Percentiles rank a stretch among this genome's conserved stretches.
Conservation (phyloP, 2,888 invertebrate species). For the Drosophila histrio region DNA sequence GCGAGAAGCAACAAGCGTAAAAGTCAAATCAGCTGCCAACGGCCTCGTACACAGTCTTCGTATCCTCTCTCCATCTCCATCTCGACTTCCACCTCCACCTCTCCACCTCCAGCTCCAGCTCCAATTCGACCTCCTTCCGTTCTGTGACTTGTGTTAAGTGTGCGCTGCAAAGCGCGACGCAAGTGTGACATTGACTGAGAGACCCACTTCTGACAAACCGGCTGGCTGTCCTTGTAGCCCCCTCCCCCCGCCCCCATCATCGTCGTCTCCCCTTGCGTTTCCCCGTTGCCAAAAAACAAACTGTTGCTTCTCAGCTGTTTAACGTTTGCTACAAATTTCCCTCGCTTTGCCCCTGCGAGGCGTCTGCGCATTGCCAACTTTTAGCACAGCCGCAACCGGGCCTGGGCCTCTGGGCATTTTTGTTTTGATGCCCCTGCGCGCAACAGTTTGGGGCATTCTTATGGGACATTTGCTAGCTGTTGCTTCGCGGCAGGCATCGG, state of each 20-base stretch:
- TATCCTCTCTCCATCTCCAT: neutral
- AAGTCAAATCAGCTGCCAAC: slow-evolving; percentile 48
- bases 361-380: slow-evolving; percentile 50
- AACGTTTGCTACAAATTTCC: slow-evolving; percentile 9
- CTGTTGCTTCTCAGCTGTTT: slow-evolving; percentile 79
- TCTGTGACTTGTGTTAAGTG: slow-evolving; percentile 9
- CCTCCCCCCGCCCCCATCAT: slow-evolving; percentile 14
- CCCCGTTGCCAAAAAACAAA: slow-evolving; percentile 62
- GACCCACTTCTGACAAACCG: slow-evolving; percentile 69
- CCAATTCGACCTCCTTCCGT: neutral
- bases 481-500: slow-evolving; percentile 55
- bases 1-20: slow-evolving; percentile 48
- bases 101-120: neutral
- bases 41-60: slow-evolving; percentile 28
- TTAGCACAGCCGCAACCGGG: slow-evolving; percentile 60
- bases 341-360: slow-evolving; percentile 4
- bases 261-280: neutral
- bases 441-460: slow-evolving; percentile 75
- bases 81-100: neutral
- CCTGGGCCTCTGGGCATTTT: slow-evolving; percentile 27
- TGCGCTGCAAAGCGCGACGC: slow-evolving; percentile 24
- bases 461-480: slow-evolving; percentile 71
- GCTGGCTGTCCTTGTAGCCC: slow-evolving; percentile 41
- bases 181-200: slow-evolving; percentile 76
- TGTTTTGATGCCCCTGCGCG: slow-evolving; percentile 44